These are phyloP conservation scores for Macrotus californicus DNA, from an alignment of 2,113 vertebrate genomes.

Conservation along the genomic window DNA sequence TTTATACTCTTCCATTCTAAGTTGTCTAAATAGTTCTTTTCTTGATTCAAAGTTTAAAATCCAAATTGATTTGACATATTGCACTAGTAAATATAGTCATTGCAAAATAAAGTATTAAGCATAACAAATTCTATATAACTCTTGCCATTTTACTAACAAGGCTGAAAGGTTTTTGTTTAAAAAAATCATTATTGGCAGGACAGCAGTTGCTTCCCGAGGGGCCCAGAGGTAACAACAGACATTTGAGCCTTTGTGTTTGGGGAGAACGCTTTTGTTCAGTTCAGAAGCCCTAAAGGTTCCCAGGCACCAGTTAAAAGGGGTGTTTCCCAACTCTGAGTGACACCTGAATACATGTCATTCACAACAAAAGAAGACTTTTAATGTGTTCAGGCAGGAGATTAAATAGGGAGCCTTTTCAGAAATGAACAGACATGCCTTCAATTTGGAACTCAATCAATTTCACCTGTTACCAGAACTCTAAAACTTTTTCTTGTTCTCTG, in stretches of 20 bases:
- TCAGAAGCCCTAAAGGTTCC: not conserved
- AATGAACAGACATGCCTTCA: not conserved
- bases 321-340: conserved; percentile 27
- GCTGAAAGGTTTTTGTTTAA: not conserved
- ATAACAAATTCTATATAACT: not conserved
- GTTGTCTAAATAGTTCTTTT: not conserved
- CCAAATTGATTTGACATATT: not conserved
- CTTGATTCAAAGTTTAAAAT: not conserved
- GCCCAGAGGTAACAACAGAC: not conserved
- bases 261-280: conserved; percentile 26
- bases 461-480: not conserved
- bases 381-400: not conserved
- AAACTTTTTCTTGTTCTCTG: not conserved
- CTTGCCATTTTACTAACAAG: not conserved
- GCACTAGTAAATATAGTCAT: not conserved
- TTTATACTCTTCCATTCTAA: not conserved
- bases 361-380: conserved; percentile 27
- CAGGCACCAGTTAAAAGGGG: conserved; percentile 20
- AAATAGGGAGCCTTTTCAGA: conserved; percentile 41
- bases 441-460: not conserved
- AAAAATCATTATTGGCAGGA: not conserved
- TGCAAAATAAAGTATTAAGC: not conserved
- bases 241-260: not conserved
- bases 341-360: conserved; percentile 44
- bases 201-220: not conserved